These are phyloP conservation scores for Gari tellinella DNA, from an alignment of 2,888 invertebrate species.

Conservation along the genomic window DNA sequence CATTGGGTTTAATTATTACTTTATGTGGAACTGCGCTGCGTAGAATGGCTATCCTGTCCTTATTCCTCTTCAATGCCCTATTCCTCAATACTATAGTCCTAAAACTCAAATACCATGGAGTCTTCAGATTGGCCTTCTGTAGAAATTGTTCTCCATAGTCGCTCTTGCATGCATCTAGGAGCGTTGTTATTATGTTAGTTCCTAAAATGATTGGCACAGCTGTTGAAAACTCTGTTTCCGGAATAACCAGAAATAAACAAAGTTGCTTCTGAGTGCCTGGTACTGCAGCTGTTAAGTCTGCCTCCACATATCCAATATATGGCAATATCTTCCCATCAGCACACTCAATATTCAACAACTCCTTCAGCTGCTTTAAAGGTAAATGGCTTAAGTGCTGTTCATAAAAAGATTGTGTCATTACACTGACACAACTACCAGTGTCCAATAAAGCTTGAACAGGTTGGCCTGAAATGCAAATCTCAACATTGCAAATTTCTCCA, in stretches of 20 bases:
- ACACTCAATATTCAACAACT: constrained; percentile 20
- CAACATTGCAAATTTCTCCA: constrained; percentile 25
- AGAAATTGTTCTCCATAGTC: constrained; percentile 26
- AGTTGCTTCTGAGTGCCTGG: background rate
- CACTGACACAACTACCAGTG: constrained; percentile 20
- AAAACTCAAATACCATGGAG: constrained; percentile 16
- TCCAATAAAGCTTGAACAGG: constrained; percentile 23
- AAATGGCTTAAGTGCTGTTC: background rate
- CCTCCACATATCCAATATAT: constrained; percentile 24
- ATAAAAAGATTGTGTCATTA: constrained; percentile 11
- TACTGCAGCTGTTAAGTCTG: background rate
- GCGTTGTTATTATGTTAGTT: constrained; percentile 39
- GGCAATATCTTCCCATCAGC: constrained; percentile 27
- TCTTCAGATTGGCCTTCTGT: constrained; percentile 8
- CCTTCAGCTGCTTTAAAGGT: background rate
- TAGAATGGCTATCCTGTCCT: constrained; percentile 11
- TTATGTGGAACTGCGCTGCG: constrained; percentile 7
- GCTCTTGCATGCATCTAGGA: constrained; percentile 2
- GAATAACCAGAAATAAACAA: constrained; percentile 20
- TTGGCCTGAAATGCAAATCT: constrained; percentile 1
- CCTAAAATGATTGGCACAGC: constrained; percentile 47
- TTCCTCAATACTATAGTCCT: background rate
- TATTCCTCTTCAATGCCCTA: constrained; percentile 11
- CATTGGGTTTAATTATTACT: constrained; percentile 9
- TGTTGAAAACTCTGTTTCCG: constrained; percentile 19